These are phyloP conservation scores for Cyphomyrus plagiostoma DNA, from an alignment of 2,113 vertebrate species.

Conservation along the genomic window DNA sequence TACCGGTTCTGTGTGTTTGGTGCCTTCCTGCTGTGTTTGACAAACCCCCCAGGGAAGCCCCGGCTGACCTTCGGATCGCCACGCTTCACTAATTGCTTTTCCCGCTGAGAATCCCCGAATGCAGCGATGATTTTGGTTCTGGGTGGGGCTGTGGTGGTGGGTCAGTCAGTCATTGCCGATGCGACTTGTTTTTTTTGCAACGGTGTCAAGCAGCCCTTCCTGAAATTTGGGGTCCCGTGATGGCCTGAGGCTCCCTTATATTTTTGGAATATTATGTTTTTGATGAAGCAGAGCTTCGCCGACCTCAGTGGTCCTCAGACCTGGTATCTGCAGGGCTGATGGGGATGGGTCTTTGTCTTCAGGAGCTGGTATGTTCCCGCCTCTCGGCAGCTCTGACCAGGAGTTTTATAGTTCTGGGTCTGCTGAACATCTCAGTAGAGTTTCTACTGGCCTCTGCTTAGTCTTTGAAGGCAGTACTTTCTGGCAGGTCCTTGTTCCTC, in stretches of 20 bases:
- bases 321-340: neutral
- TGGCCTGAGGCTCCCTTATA: neutral
- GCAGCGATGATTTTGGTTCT: constrained; percentile 31
- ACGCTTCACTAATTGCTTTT: constrained; percentile 39
- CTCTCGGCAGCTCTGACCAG: neutral
- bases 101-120: constrained; percentile 22
- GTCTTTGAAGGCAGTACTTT: constrained; percentile 11
- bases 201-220: neutral
- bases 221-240: neutral
- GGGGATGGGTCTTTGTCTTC: neutral
- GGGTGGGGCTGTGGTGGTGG: neutral
- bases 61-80: constrained; percentile 34
- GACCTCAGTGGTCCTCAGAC: neutral
- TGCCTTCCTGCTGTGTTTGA: neutral
- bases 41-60: constrained; percentile 30
- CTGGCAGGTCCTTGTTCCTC: neutral
- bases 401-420: neutral
- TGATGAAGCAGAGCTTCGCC: neutral
- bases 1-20: neutral
- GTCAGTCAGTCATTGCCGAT: neutral
- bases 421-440: neutral
- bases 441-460: neutral
- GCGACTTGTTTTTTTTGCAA: neutral
- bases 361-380: neutral
- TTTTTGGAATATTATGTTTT: neutral